These are phyloP conservation scores for Crotalus helleri DNA, from an alignment of 2,113 vertebrate genomes.

Conservation along the genomic window DNA sequence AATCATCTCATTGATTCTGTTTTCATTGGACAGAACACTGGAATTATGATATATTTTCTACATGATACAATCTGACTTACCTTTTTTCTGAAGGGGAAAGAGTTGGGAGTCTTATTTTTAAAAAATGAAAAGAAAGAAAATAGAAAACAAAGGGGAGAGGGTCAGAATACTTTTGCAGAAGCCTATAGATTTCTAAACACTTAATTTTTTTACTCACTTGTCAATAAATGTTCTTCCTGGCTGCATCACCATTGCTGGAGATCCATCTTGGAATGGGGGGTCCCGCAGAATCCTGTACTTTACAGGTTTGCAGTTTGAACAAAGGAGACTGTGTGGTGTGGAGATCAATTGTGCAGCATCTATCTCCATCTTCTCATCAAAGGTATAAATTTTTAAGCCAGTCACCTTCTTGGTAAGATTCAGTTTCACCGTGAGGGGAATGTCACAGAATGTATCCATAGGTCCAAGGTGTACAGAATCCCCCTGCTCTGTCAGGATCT, in stretches of 20 bases:
- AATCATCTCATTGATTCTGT: not conserved
- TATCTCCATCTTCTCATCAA: constrained; percentile 92
- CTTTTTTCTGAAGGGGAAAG: not conserved
- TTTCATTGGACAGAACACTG: not conserved
- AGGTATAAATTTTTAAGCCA: constrained; percentile 85
- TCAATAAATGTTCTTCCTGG: constrained; percentile 76
- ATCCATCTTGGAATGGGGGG: constrained; percentile 74
- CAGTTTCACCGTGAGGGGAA: constrained; percentile 84
- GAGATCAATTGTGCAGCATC: constrained; percentile 88
- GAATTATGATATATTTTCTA: not conserved
- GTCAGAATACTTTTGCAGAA: not conserved
- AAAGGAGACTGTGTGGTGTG: constrained; percentile 74
- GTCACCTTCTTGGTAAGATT: constrained; percentile 75
- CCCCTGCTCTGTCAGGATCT: constrained; percentile 80
- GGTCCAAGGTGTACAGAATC: constrained; percentile 81
- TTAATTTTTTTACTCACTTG: constrained; percentile 69
- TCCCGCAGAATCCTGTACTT: constrained; percentile 78
- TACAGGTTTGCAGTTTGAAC: constrained; percentile 79
- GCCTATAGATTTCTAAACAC: not conserved
- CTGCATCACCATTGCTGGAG: constrained; percentile 54
- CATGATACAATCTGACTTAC: not conserved
- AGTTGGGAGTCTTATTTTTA: not conserved
- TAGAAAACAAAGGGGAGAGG: not conserved
- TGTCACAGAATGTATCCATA: constrained; percentile 86
- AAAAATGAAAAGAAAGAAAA: not conserved